Evolutionary conservation across 2,797 vertebrate genomes (phyloP).

Genomic region (Synaphobranchus kaupii): DNA sequence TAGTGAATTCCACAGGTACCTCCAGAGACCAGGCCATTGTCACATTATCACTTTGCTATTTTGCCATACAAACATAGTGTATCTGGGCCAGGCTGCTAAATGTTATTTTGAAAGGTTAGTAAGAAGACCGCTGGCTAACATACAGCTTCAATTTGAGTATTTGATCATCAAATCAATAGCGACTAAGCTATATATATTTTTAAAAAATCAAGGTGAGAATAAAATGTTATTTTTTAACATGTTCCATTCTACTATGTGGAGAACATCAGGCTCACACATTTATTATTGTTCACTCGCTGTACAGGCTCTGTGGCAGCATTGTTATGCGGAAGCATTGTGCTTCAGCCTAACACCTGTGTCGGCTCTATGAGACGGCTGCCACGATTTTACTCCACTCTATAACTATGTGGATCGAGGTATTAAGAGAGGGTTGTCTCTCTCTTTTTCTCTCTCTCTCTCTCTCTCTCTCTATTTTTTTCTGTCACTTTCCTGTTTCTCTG

Average conservation of each 20-base stretch:
- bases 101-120: background rate
- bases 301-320: background rate
- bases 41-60: background rate
- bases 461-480: background rate
- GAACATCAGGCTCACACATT: background rate
- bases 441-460: background rate
- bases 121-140: background rate
- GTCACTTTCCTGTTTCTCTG: background rate
- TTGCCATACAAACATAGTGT: background rate
- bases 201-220: slow-evolving; percentile 2
- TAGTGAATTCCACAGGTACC: background rate
- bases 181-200: background rate
- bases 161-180: background rate
- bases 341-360: background rate
- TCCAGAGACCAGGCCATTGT: background rate
- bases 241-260: background rate
- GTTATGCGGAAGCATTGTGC: background rate
- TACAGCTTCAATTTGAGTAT: background rate
- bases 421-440: background rate
- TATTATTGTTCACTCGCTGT: background rate
- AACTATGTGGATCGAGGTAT: background rate
- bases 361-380: background rate
- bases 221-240: background rate
- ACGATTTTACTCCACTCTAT: background rate
- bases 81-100: background rate